Conservation (phyloP, 2,113 vertebrate species). For the Mormyrus iriodes region DNA sequence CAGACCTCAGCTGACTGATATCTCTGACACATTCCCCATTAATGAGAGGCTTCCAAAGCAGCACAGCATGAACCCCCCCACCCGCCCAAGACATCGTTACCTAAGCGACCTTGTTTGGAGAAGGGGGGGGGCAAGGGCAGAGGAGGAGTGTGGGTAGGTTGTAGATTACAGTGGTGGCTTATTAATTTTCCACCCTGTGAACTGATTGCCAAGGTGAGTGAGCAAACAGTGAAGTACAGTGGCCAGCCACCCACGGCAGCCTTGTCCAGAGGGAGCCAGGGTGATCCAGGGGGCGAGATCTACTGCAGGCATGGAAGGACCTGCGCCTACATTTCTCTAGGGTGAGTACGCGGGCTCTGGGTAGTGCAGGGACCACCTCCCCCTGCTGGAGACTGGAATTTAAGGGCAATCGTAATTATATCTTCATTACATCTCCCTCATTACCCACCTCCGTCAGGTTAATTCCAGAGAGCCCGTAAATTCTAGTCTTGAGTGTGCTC, state of each 20-base stretch:
- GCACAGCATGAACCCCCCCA: neutral
- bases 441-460: neutral
- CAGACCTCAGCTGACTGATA: slow-evolving; percentile 18
- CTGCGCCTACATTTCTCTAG: neutral
- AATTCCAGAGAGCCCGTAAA: neutral
- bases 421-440: neutral
- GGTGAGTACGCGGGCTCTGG: neutral
- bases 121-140: neutral
- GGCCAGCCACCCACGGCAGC: slow-evolving; percentile 26
- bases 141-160: slow-evolving; percentile 19
- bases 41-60: slow-evolving; percentile 33
- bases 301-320: slow-evolving; percentile 19
- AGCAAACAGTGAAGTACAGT: slow-evolving; percentile 48
- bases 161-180: slow-evolving; percentile 44
- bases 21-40: neutral
- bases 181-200: slow-evolving; percentile 55
- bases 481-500: neutral
- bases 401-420: neutral
- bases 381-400: neutral
- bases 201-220: slow-evolving; percentile 44
- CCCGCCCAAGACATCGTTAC: neutral
- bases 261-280: slow-evolving; percentile 20
- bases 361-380: neutral
- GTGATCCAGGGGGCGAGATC: slow-evolving; percentile 35
- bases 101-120: slow-evolving; percentile 8